A percentile compares a stretch with the other conserved stretches of the same genome.
These are phyloP conservation scores for Ptilonorhynchus violaceus DNA, from an alignment of 2,113 vertebrate genomes.

Conservation along the genomic window DNA sequence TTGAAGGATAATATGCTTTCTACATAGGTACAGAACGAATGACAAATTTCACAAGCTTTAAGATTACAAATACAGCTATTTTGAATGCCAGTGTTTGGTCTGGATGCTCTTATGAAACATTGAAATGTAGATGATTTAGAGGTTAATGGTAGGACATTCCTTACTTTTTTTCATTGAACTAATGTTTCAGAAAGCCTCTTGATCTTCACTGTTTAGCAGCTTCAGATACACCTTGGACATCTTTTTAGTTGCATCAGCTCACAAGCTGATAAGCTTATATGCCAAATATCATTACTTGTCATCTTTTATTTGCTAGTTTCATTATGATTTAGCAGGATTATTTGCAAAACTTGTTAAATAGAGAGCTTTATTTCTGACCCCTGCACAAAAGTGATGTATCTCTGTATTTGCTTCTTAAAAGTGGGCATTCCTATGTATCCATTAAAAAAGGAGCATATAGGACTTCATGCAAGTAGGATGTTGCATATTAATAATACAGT, in stretches of 20 bases:
- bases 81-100: background rate
- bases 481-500: background rate
- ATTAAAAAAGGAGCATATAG: background rate
- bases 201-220: background rate
- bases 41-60: background rate
- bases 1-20: background rate
- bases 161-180: background rate
- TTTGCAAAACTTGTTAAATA: background rate
- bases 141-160: background rate
- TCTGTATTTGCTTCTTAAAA: background rate
- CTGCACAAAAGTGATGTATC: background rate
- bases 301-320: background rate
- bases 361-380: fast-evolving
- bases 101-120: background rate
- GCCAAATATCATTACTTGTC: background rate
- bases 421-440: background rate
- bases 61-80: background rate
- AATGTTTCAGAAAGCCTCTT: background rate
- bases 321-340: background rate
- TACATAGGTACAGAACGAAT: background rate
- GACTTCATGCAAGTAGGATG: background rate
- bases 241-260: background rate
- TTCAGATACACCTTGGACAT: background rate
- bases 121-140: slow-evolving; percentile 6
- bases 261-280: background rate